phyloP scores from a whole-genome alignment of 2,113 vertebrate species.

The Acrocephalus arundinaceus region DNA sequence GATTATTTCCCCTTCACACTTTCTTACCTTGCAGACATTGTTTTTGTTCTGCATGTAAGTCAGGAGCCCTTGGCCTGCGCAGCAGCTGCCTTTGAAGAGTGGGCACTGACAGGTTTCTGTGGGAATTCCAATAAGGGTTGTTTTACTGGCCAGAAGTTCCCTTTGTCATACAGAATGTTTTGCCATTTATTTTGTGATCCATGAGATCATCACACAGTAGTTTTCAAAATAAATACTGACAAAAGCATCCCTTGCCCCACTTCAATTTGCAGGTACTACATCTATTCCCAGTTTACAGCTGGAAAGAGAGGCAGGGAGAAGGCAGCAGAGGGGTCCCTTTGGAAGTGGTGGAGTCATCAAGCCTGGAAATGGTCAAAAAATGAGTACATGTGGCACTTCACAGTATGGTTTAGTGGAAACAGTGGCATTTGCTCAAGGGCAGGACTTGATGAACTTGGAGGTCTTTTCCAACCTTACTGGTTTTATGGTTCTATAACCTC shows the following conservation, averaged over 20 bases:
- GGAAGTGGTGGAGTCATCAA: neutral
- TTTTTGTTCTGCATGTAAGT: neutral
- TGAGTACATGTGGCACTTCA: neutral
- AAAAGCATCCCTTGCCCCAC: neutral
- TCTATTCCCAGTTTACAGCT: neutral
- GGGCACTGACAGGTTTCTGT: neutral
- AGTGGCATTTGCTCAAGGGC: neutral
- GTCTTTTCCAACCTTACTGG: neutral
- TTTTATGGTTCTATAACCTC: neutral
- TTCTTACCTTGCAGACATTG: neutral
- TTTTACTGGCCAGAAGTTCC: neutral
- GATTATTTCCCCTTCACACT: conserved; percentile 21
- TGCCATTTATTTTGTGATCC: neutral
- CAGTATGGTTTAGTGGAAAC: neutral
- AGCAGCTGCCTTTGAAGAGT: neutral
- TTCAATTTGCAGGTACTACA: neutral
- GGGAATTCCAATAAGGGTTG: neutral
- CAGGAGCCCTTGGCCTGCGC: neutral
- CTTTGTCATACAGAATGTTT: rapidly evolving
- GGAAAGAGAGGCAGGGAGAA: neutral
- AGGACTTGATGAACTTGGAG: neutral
- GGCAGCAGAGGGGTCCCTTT: neutral
- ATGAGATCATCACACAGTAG: rapidly evolving
- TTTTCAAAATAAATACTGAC: neutral
- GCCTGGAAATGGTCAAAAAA: neutral